Percentiles rank a stretch among this genome's conserved stretches.
Evolutionary conservation across 64 coral and sea anemone species (phyloP).

Genomic region (Hydrozoanthus tunicans): DNA sequence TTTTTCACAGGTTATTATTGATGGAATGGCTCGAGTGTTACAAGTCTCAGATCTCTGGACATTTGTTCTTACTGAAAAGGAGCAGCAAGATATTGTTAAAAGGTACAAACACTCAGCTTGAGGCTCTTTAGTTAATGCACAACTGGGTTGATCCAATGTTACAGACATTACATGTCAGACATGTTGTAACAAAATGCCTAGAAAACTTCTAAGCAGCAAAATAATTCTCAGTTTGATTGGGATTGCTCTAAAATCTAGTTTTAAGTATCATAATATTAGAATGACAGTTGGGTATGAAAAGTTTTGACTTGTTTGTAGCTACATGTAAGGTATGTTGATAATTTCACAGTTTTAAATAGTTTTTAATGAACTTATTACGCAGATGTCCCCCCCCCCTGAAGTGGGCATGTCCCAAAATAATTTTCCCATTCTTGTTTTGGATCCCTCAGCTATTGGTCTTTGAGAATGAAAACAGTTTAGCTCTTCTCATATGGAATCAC

Average conservation of each 20-base stretch:
- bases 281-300: too few relatives aligned
- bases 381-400: too few relatives aligned
- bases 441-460: too few relatives aligned
- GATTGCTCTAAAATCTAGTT: background rate
- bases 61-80: slow-evolving; percentile 63
- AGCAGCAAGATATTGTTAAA: slow-evolving; percentile 52
- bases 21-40: slow-evolving; percentile 50
- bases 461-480: too few relatives aligned
- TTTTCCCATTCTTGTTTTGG: too few relatives aligned
- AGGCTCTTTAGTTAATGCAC: too few relatives aligned
- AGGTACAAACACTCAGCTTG: slow-evolving; percentile 8
- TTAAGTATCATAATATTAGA: background rate
- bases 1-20: slow-evolving; percentile 50
- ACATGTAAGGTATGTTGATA: too few relatives aligned
- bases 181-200: slow-evolving; percentile 2
- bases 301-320: too few relatives aligned
- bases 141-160: background rate
- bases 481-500: too few relatives aligned
- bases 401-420: too few relatives aligned
- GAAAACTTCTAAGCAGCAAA: background rate
- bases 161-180: slow-evolving; percentile 16
- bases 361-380: too few relatives aligned
- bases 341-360: too few relatives aligned
- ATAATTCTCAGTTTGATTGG: background rate
- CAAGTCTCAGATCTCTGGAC: slow-evolving; percentile 57